Evolutionary conservation across 2,113 vertebrate genomes (phyloP), one percentile per base, ranked within the genome.

Genomic region (Chaenocephalus aceratus): DNA sequence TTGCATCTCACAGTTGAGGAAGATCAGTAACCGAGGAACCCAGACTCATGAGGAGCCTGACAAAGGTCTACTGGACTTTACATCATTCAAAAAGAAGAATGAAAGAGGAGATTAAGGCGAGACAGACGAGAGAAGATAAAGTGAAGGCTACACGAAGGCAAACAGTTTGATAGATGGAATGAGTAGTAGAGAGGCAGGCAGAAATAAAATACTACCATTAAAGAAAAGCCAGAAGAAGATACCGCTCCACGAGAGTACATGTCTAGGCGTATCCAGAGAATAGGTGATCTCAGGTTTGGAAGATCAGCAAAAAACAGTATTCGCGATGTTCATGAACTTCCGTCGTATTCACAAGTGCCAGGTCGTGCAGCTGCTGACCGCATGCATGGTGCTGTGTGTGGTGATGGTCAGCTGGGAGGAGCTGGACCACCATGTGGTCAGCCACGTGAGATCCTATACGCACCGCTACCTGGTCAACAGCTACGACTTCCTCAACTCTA

Each of bases 381-480:
- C 94, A 36, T 95, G 95, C 88, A 96, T 97, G 77, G 57, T 97
- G 75, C 63, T 97, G 60, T 97, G 91, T 51, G 75, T 90, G 65
- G 36, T 98, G 80, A 96, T 96, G 95, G 67, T 96, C 66, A 96
- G 94, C 90, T 97, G 96, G 97, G 95, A 83, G 65, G 89, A 96
- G 0, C 87, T 97, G 34, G 96, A 97, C 80, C 93, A 96, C 82
- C 86, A 91, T 2, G 70, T 98, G 10, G 83, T 98, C 79, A 96
- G 94, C 85, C 96, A 98, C 67, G 75, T 99, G 91, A 96, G 95
- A 82, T 97, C 97, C 30, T 97, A 95, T 85, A 96, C 95, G 0
- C 96, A 98, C 89, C 96, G 97, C 91, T 98, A 97, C 95, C 90
- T 98, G 84, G 89, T 97, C 77, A 98, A 98, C 66, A 96, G 93